Evolutionary conservation across 2,888 invertebrate species (phyloP).

Genomic region (Sesamia inferens): DNA sequence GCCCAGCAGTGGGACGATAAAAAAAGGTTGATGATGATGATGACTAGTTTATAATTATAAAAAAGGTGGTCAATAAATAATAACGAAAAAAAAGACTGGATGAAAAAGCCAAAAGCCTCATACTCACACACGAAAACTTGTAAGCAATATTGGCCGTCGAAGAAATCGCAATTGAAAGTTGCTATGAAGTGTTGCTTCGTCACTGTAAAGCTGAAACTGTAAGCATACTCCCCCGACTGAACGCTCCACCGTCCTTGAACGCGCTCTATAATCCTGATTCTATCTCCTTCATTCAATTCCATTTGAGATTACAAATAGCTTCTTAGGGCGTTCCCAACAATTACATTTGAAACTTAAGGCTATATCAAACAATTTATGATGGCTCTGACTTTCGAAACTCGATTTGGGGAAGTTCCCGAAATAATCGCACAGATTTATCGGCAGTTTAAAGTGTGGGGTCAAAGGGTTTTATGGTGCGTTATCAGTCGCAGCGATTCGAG

Average conservation of each 20-base stretch:
- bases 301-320: constrained; percentile 71
- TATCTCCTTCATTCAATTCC: constrained; percentile 59
- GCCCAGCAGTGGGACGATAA: too few relatives aligned
- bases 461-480: constrained; percentile 28
- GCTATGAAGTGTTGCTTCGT: too few relatives aligned
- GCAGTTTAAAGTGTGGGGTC: constrained; percentile 61
- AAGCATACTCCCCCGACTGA: constrained; percentile 33
- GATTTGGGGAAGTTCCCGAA: constrained; percentile 64
- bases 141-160: too few relatives aligned
- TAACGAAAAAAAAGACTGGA: too few relatives aligned
- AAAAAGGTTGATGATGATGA: too few relatives aligned
- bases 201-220: background rate
- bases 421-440: constrained; percentile 70
- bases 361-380: constrained; percentile 73
- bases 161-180: too few relatives aligned
- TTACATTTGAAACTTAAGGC: constrained; percentile 72
- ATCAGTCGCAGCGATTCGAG: background rate
- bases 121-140: too few relatives aligned
- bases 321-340: constrained; percentile 63
- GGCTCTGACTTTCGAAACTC: constrained; percentile 61
- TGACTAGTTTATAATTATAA: too few relatives aligned
- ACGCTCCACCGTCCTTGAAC: constrained; percentile 51
- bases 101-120: too few relatives aligned
- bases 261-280: constrained; percentile 46
- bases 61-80: too few relatives aligned